These are phyloP conservation scores for Clarias platycephalus DNA, from an alignment of 2,797 vertebrate genomes.

Conservation along the genomic window DNA sequence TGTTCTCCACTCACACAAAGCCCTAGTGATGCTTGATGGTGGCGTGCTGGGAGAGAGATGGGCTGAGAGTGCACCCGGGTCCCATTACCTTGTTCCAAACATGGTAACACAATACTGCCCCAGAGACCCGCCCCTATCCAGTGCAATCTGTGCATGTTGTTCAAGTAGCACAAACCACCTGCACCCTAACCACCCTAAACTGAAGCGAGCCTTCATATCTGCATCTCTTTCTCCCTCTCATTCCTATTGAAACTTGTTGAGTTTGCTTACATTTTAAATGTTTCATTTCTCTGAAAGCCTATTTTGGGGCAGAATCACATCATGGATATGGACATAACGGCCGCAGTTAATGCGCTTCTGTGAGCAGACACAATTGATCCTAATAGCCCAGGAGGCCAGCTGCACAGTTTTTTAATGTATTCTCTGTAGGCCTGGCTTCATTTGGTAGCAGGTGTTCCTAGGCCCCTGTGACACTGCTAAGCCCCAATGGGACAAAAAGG, in stretches of 20 bases:
- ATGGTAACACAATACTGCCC: constrained; percentile 65
- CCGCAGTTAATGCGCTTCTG: constrained; percentile 9
- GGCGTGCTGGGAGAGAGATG: constrained; percentile 43
- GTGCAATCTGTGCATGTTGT: constrained; percentile 57
- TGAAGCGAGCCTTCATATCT: neutral
- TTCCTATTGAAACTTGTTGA: neutral
- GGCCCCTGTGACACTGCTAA: constrained; percentile 24
- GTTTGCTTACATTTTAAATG: neutral
- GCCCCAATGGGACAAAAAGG: constrained; percentile 3
- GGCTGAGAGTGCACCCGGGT: constrained; percentile 51
- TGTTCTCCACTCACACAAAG: constrained; percentile 54
- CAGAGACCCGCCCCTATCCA: constrained; percentile 53
- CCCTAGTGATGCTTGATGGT: constrained; percentile 48
- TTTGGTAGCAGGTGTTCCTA: constrained; percentile 49
- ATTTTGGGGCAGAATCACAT: constrained; percentile 5
- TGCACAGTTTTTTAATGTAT: constrained; percentile 32
- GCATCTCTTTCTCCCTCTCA: neutral
- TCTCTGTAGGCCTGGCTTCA: constrained; percentile 30
- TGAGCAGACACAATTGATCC: constrained; percentile 38
- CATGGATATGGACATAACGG: constrained; percentile 15
- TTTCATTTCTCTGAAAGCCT: constrained; percentile 17
- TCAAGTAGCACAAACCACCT: constrained; percentile 35
- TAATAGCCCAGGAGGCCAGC: constrained; percentile 37
- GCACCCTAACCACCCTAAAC: neutral
- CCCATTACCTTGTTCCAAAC: constrained; percentile 70